These are phyloP conservation scores for Setipinna tenuifilis DNA, from an alignment of 2,797 vertebrate genomes.

Conservation along the genomic window DNA sequence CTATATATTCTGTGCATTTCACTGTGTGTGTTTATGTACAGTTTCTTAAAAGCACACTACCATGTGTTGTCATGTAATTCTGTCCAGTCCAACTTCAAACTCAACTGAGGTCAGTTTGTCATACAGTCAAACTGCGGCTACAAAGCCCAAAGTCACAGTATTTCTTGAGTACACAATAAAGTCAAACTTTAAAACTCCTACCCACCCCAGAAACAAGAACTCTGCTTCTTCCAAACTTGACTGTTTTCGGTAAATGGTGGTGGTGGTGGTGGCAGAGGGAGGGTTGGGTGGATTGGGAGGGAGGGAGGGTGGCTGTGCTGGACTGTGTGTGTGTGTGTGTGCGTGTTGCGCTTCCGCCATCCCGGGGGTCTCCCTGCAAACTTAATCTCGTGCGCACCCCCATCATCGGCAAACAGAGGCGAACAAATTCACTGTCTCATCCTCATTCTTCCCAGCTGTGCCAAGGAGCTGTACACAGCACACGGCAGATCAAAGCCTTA, in stretches of 20 bases:
- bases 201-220: neutral
- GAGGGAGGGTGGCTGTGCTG: neutral
- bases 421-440: constrained; percentile 80
- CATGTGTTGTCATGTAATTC: neutral
- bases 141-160: neutral
- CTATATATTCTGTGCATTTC: neutral
- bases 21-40: no score
- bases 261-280: neutral
- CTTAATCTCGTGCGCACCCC: constrained; percentile 72
- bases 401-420: constrained; percentile 75
- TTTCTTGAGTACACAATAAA: neutral
- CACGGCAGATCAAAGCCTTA: constrained; percentile 97
- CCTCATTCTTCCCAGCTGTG: constrained; percentile 71
- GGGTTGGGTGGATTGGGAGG: neutral
- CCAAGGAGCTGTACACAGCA: constrained; percentile 81
- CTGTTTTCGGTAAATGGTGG: neutral
- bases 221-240: neutral
- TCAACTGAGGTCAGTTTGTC: constrained; percentile 2
- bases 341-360: constrained; percentile 43
- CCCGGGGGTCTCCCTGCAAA: constrained; percentile 59
- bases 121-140: neutral
- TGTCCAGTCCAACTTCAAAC: neutral
- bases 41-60: neutral
- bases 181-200: neutral
- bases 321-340: constrained; percentile 19